These are phyloP conservation scores for Bhutanitis thaidina DNA, from an alignment of 2,888 invertebrate species.

Conservation along the genomic window DNA sequence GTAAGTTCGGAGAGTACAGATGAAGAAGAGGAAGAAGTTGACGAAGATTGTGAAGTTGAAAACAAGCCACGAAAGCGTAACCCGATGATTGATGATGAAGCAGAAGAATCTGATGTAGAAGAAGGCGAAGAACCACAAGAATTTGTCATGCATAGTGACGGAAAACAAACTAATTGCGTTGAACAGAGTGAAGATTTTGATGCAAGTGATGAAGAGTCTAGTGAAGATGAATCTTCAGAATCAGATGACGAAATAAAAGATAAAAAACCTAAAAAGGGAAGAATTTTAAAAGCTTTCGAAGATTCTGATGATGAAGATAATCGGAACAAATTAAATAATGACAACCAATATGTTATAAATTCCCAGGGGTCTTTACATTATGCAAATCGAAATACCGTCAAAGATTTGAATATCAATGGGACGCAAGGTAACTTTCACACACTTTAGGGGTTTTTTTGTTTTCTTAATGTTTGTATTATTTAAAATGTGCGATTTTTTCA, in stretches of 20 bases:
- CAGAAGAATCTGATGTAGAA: conserved; percentile 70
- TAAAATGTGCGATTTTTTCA: conserved; percentile 9
- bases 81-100: conserved; percentile 69
- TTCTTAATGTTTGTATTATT: background rate
- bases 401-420: conserved; percentile 30
- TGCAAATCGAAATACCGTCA: conserved; percentile 13
- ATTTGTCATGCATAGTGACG: conserved; percentile 23
- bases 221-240: conserved; percentile 51
- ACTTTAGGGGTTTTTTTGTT: background rate
- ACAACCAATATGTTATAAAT: background rate
- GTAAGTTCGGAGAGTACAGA: conserved; percentile 46
- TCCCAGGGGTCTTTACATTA: conserved; percentile 1
- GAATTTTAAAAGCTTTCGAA: conserved; percentile 72
- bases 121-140: conserved; percentile 30
- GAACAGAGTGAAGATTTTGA: conserved; percentile 38
- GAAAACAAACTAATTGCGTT: conserved; percentile 35
- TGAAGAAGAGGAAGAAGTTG: conserved; percentile 68
- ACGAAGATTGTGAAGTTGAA: conserved; percentile 37
- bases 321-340: background rate
- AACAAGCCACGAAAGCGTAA: conserved; percentile 59
- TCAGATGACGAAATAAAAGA: conserved; percentile 47
- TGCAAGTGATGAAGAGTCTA: conserved; percentile 44
- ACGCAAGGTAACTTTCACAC: conserved; percentile 48
- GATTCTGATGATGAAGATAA: conserved; percentile 67
- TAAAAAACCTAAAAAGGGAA: conserved; percentile 50